Percentiles rank a stretch among this genome's conserved stretches.
Evolutionary conservation across 2,888 invertebrate genomes (phyloP).

Genomic region (Nematopogon swammerdamellus): DNA sequence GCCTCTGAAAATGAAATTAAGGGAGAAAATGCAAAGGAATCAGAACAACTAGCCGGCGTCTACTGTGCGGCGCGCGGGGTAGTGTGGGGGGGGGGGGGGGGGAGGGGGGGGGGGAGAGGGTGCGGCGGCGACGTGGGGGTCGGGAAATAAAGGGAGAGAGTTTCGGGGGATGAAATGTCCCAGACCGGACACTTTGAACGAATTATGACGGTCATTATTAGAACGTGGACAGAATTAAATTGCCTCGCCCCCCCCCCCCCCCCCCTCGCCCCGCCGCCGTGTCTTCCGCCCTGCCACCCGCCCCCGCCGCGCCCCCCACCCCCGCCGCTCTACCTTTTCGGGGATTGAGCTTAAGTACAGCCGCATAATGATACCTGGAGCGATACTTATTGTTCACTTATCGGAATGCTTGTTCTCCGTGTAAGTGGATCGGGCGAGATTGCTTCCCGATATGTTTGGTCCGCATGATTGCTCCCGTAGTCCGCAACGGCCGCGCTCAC

Average conservation of each 20-base stretch:
- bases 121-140: not conserved
- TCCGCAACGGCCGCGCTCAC: constrained; percentile 11
- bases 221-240: constrained; percentile 63
- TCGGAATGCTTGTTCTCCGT: constrained; percentile 18
- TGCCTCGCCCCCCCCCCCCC: constrained; percentile 39
- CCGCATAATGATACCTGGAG: constrained; percentile 52
- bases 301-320: constrained; percentile 14
- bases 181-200: constrained; percentile 61
- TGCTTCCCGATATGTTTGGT: not conserved
- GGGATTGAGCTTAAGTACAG: constrained; percentile 39
- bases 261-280: constrained; percentile 15
- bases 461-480: not conserved
- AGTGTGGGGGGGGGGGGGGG: too few relatives aligned
- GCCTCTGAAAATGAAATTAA: constrained; percentile 53
- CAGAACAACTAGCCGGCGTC: constrained; percentile 13
- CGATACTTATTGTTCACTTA: constrained; percentile 40
- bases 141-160: not conserved
- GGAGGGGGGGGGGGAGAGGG: constrained; percentile 17
- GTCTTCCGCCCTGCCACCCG: constrained; percentile 14
- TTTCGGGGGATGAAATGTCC: constrained; percentile 38
- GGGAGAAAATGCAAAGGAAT: constrained; percentile 53
- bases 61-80: constrained; percentile 21
- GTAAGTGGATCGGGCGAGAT: constrained; percentile 20
- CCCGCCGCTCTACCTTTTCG: constrained; percentile 20
- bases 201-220: constrained; percentile 63